Evolutionary conservation across 1,140 invertebrate species (phyloP).

Genomic region (Eulimnadia texana): DNA sequence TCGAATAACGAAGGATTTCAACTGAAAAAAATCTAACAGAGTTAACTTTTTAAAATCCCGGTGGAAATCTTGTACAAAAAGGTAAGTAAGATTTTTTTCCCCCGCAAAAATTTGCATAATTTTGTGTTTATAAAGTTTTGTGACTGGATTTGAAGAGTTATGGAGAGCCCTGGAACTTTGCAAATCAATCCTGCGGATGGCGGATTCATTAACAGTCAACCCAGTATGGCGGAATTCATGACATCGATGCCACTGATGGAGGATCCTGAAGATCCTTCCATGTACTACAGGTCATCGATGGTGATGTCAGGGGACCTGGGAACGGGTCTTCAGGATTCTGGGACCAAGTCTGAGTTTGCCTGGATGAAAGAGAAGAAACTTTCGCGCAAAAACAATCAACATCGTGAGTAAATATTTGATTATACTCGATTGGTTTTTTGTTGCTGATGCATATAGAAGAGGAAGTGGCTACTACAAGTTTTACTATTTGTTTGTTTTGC

Average conservation of each 20-base stretch:
- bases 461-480: constrained; percentile 17
- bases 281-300: neutral
- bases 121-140: too few relatives aligned
- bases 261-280: constrained; percentile 31
- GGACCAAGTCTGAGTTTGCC: constrained; percentile 78
- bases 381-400: constrained; percentile 67
- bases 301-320: neutral
- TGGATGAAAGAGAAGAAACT: constrained; percentile 98
- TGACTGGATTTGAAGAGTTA: constrained; percentile 28
- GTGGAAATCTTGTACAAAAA: too few relatives aligned
- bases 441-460: constrained; percentile 16
- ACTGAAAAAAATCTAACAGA: too few relatives aligned
- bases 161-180: constrained; percentile 23
- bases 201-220: constrained; percentile 81
- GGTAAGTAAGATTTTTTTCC: too few relatives aligned
- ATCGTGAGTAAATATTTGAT: constrained; percentile 48
- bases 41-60: too few relatives aligned
- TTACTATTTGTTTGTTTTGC: constrained; percentile 16
- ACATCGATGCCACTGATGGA: constrained; percentile 34
- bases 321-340: constrained; percentile 21
- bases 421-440: neutral
- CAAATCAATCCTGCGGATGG: constrained; percentile 44
- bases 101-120: too few relatives aligned
- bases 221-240: constrained; percentile 86
- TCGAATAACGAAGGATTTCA: too few relatives aligned